phyloP scores from a whole-genome alignment of 1,140 invertebrate species.

The Heterodera carotae region DNA sequence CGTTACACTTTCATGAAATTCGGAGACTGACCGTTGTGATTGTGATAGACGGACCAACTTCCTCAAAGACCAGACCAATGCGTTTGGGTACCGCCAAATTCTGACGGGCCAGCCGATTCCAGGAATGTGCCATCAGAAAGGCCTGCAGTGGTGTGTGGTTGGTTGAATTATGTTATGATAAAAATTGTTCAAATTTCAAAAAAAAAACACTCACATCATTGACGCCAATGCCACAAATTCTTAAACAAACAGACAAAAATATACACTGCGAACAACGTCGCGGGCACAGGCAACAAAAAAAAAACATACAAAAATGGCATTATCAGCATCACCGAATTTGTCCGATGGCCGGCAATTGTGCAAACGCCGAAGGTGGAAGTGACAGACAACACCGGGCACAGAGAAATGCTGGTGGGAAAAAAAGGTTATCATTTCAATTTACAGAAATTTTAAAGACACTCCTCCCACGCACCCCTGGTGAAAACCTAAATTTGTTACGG shows the following conservation, averaged over 20 bases:
- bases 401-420: constrained; percentile 21
- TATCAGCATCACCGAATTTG: constrained; percentile 60
- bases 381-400: constrained; percentile 56
- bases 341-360: constrained; percentile 45
- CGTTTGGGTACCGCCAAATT: constrained; percentile 22
- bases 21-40: constrained; percentile 79
- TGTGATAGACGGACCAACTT: constrained; percentile 95
- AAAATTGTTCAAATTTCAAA: no score
- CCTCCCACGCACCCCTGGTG: no score
- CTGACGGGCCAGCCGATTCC: constrained; percentile 45
- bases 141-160: not conserved
- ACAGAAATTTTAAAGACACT: no score
- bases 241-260: constrained; percentile 12
- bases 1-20: no score
- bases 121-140: constrained; percentile 60
- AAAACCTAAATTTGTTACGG: no score
- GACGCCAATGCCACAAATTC: constrained; percentile 51
- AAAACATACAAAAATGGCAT: constrained; percentile 55
- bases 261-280: not conserved
- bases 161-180: no score
- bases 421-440: not conserved
- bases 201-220: constrained; percentile 45
- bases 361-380: constrained; percentile 59
- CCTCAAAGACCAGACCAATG: constrained; percentile 66
- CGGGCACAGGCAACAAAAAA: no score